Conservation (phyloP, 2,888 invertebrate genomes). For the Temnothorax ravouxi region DNA sequence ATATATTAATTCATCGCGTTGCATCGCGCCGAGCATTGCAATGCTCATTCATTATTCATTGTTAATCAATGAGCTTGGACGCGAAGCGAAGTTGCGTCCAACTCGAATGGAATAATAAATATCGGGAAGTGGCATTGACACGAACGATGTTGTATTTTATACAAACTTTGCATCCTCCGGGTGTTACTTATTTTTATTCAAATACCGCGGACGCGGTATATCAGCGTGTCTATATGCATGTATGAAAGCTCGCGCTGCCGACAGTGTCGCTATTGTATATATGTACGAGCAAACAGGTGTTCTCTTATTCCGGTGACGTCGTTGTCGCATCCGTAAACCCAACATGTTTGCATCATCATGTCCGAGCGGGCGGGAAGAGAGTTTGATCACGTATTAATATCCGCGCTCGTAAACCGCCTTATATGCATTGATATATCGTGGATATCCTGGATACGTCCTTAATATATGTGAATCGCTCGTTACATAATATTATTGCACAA, state of each 20-base stretch:
- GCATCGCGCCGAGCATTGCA: background rate
- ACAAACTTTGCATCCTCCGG: constrained; percentile 18
- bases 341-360: constrained; percentile 20
- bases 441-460: background rate
- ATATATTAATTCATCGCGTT: background rate
- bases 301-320: constrained; percentile 49
- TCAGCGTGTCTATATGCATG: constrained; percentile 12
- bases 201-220: constrained; percentile 28
- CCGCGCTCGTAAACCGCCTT: constrained; percentile 3
- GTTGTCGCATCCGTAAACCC: constrained; percentile 43
- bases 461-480: background rate
- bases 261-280: constrained; percentile 38
- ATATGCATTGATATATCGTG: background rate
- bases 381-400: constrained; percentile 23
- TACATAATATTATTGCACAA: background rate
- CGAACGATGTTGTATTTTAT: constrained; percentile 17
- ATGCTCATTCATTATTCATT: constrained; percentile 38
- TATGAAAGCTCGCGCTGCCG: constrained; percentile 22
- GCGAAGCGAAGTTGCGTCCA: background rate
- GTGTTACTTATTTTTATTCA: constrained; percentile 45
- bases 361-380: constrained; percentile 8
- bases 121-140: constrained; percentile 34
- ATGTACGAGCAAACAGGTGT: constrained; percentile 53
- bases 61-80: constrained; percentile 42
- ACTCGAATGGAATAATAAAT: constrained; percentile 36